phyloP scores from a whole-genome alignment of 1,140 invertebrate species.

The Scaptodrosophila lebanonensis region DNA sequence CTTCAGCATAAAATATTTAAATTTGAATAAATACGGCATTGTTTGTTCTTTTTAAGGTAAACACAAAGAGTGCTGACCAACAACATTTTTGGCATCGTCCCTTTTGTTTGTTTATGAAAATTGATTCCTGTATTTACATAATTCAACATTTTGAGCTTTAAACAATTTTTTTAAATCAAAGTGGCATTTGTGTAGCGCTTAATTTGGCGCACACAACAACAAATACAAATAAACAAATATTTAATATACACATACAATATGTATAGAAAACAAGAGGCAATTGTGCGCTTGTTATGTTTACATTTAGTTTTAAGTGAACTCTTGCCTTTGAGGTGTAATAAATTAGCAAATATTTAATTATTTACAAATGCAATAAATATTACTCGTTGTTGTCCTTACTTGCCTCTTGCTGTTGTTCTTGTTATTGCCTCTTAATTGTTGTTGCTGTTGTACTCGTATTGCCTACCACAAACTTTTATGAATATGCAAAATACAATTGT shows the following conservation, averaged over 20 bases:
- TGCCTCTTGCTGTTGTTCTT: constrained; percentile 13
- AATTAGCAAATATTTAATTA: constrained; percentile 63
- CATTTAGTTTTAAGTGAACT: constrained; percentile 37
- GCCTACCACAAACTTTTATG: constrained; percentile 21
- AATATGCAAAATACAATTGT: constrained; percentile 7
- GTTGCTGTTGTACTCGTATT: constrained; percentile 34
- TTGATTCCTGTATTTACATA: constrained; percentile 67
- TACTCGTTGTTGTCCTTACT: constrained; percentile 11
- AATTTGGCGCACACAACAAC: constrained; percentile 18
- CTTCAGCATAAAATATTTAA: too few species aligned
- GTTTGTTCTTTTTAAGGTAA: too few species aligned
- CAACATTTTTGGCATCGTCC: too few species aligned
- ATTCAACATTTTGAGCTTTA: constrained; percentile 43
- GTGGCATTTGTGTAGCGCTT: constrained; percentile 36
- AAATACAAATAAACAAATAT: neutral
- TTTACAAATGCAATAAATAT: constrained; percentile 47
- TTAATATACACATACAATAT: constrained; percentile 6
- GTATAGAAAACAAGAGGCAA: neutral
- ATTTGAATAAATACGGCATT: too few species aligned
- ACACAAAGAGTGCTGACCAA: too few species aligned
- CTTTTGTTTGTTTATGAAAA: constrained; percentile 65
- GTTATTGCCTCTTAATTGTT: neutral
- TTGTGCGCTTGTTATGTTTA: constrained; percentile 30
- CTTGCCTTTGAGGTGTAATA: constrained; percentile 52
- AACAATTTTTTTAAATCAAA: constrained; percentile 25